Evolutionary conservation across 1,140 invertebrate species (phyloP).

Genomic region (Polypedilum pembai): DNA sequence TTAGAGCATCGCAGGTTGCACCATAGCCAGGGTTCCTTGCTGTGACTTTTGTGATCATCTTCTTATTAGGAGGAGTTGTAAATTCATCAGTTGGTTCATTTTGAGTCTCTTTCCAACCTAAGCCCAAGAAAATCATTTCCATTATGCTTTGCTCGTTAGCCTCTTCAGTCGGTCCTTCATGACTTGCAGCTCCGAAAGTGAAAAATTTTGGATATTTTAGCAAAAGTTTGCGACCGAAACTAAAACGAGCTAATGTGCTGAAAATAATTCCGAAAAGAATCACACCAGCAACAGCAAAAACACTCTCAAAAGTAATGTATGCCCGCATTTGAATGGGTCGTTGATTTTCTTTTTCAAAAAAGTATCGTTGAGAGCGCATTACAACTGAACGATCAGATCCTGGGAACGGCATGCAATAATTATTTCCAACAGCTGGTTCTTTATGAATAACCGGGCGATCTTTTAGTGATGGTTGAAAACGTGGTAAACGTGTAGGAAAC

Average conservation of each 20-base stretch:
- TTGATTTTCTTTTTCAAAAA: constrained; percentile 58
- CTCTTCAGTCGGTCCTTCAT: constrained; percentile 58
- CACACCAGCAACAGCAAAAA: constrained; percentile 42
- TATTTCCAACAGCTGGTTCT: constrained; percentile 44
- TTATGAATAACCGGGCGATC: constrained; percentile 35
- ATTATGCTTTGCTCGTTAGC: constrained; percentile 56
- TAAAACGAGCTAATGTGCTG: constrained; percentile 55
- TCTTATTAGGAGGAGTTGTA: constrained; percentile 55
- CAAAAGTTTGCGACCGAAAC: constrained; percentile 55
- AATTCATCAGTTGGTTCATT: constrained; percentile 54
- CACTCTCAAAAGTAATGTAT: constrained; percentile 51
- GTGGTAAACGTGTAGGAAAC: constrained; percentile 56
- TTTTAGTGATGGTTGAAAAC: constrained; percentile 53
- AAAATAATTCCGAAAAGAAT: constrained; percentile 56
- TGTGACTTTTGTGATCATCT: constrained; percentile 54
- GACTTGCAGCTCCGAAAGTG: constrained; percentile 59
- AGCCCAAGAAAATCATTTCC: constrained; percentile 59
- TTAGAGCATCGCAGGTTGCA: constrained; percentile 62
- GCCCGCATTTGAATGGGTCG: constrained; percentile 62
- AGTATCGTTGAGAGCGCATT: constrained; percentile 63
- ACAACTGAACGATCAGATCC: constrained; percentile 75
- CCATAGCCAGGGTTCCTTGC: constrained; percentile 75
- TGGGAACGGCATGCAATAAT: constrained; percentile 68
- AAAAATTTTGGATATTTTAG: constrained; percentile 67
- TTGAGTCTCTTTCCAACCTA: constrained; percentile 68